These are phyloP conservation scores for Thyatira batis DNA, from an alignment of 2,888 invertebrate species.

Conservation along the genomic window DNA sequence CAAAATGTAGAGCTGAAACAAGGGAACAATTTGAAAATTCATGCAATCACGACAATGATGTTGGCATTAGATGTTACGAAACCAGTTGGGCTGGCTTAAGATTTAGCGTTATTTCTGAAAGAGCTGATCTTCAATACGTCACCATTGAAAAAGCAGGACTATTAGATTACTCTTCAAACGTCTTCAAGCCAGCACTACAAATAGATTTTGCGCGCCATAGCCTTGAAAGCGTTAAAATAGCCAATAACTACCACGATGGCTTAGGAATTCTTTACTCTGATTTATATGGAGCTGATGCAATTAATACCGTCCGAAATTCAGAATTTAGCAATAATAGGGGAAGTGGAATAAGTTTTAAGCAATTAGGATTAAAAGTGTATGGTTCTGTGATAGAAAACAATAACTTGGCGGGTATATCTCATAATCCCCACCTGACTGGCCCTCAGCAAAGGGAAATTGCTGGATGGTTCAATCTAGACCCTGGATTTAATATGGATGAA, in stretches of 20 bases:
- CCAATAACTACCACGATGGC: slow-evolving; percentile 95
- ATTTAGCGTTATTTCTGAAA: slow-evolving; percentile 93
- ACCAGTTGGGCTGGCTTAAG: slow-evolving; percentile 97
- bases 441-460: slow-evolving; percentile 94
- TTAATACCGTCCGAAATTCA: slow-evolving; percentile 91
- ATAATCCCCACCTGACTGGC: slow-evolving; percentile 93
- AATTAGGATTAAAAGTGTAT: slow-evolving; percentile 90
- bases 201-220: slow-evolving; percentile 93
- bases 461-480: slow-evolving; percentile 92
- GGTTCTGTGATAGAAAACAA: slow-evolving; percentile 92
- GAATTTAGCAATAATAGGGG: slow-evolving; percentile 92
- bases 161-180: slow-evolving; percentile 94
- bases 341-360: slow-evolving; percentile 94
- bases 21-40: slow-evolving; percentile 92
- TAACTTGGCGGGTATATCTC: slow-evolving; percentile 92
- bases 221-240: slow-evolving; percentile 90
- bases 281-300: slow-evolving; percentile 91
- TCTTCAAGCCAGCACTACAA: slow-evolving; percentile 94
- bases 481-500: slow-evolving; percentile 85
- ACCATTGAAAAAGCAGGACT: slow-evolving; percentile 96
- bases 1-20: slow-evolving; percentile 91
- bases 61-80: slow-evolving; percentile 93
- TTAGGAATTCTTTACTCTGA: slow-evolving; percentile 97
- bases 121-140: slow-evolving; percentile 93
- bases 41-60: slow-evolving; percentile 93